A percentile compares a stretch with the other conserved stretches of the same genome.
phyloP scores from a whole-genome alignment of 2,888 invertebrate genomes.

The Taenaris catops region DNA sequence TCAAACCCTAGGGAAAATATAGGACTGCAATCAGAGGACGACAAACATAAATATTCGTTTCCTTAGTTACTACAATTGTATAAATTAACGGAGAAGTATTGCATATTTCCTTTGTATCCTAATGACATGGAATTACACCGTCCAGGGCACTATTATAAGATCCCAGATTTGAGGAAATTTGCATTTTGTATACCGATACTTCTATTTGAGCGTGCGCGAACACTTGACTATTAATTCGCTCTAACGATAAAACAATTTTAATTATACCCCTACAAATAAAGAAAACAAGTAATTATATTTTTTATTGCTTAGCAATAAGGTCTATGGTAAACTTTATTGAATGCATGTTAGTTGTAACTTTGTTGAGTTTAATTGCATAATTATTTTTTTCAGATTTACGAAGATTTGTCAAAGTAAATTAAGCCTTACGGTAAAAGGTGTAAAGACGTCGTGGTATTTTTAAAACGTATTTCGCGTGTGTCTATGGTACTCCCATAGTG shows the following conservation, averaged over 20 bases:
- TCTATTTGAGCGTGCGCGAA: constrained; percentile 9
- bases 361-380: not conserved
- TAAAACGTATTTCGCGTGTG: not conserved
- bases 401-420: constrained; percentile 2
- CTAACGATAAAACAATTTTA: constrained; percentile 25
- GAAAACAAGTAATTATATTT: not conserved
- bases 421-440: constrained; percentile 1
- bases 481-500: constrained; percentile 2
- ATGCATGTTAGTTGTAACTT: constrained; percentile 1
- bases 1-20: too few species aligned
- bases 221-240: constrained; percentile 41
- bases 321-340: not conserved
- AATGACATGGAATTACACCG: constrained; percentile 16
- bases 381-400: not conserved
- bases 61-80: too few species aligned
- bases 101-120: constrained; percentile 5
- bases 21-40: too few species aligned
- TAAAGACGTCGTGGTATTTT: not conserved
- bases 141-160: constrained; percentile 18
- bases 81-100: too few species aligned
- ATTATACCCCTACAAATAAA: not conserved
- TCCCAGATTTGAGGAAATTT: constrained; percentile 12
- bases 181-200: constrained; percentile 9
- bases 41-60: too few species aligned
- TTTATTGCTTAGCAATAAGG: not conserved